Base-by-base conservation (phyloP, 2,113 vertebrate species). In the Gopherus evgoodei region DNA sequence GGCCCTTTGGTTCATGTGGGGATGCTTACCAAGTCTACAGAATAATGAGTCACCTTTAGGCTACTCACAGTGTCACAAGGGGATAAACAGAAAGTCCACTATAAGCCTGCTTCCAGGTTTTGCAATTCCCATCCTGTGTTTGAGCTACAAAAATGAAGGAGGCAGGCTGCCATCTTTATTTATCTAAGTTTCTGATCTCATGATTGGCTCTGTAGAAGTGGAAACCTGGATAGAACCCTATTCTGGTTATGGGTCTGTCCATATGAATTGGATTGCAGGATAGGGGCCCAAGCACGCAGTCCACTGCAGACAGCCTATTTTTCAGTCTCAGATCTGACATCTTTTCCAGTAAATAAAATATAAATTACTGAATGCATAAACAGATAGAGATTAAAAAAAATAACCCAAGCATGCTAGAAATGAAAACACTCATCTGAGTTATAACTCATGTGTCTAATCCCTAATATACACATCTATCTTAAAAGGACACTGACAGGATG, bases 301-400 rank as follows among this genome's bases (percentile, higher is more conserved):
- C 5, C 81, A 35, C 9, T 38, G 44, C 27, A 84, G 85, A 69
- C 13, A 81, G 53, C 1, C 35, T 84, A 5, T 17, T 92, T 84
- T 95, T 92, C 49, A 96, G 25, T 12, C 3, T 78, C 62, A 88
- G 83, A 62, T 86, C 12, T 44, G 38, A 88, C 56, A 81, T 82
- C 89, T 5, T 3, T 94, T 86, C 84, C 84, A 76, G 59, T 87
- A 97, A 95, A 96, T 87, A 96, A 96, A 94, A 83, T 82, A 94
- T 83, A 89, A 91, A 95, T 92, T 92, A 86, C 44, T 65, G 81
- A 93, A 89, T 81, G 86, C 35, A 88, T 89, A 96, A 95, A 92
- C 57, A 93, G 93, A 95, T 95, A 93, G 95, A 59, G 89, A 95
- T 97, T 96, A 96, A 90, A 44, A 27, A 87, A 97, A 95, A 88